Evolutionary conservation across 2,888 invertebrate species (phyloP), one percentile per base, ranked within the genome.

Genomic region (Linhomoeus sp.): DNA sequence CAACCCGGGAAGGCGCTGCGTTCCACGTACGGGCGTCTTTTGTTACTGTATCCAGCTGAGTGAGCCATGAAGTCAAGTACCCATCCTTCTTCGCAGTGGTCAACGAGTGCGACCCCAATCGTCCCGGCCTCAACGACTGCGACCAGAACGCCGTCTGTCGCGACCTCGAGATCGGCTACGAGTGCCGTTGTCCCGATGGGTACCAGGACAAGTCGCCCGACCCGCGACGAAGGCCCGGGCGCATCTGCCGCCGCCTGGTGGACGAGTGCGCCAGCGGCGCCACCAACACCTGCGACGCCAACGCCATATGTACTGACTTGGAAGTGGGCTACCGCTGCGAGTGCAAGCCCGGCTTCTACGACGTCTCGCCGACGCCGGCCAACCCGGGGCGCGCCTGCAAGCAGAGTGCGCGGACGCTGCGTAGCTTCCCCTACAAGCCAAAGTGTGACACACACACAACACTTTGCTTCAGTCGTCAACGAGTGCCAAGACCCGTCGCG

Each of bases 121-220:
- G 61, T 49, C 52, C n/a, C n/a, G n/a, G n/a, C n/a, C n/a, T 63
- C 29, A 61, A 63, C 49, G 61, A 63, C 50, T 62, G 62, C 43
- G 55, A 59, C 49, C 56, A 56, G 44, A 49, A 59, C 45, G 62
- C 62, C 7, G 46, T 52, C 9, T 62, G 62, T 49, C 52, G 54
- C 33, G 55, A 56, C 43, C 37, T 48, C 45, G 57, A 56, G 26
- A 53, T 55, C 29, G 49, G 49, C 33, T 51, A 33, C 38, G 5
- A 3, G 7, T 51, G 51, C 38, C 14, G 48, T 33, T 62, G 62
- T 49, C 51, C 53, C 24, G 52, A 53, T 41, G 62, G 62, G 35
- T 63, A 56, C 53, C 57, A 56, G 52, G 63, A 63, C 42, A 41
- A 53, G 2, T 47, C 49, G 9, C 51, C 53, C 14, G 49, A 50